These are phyloP conservation scores for Drosophila cardini DNA, from an alignment of 1,140 invertebrate species.

Conservation along the genomic window DNA sequence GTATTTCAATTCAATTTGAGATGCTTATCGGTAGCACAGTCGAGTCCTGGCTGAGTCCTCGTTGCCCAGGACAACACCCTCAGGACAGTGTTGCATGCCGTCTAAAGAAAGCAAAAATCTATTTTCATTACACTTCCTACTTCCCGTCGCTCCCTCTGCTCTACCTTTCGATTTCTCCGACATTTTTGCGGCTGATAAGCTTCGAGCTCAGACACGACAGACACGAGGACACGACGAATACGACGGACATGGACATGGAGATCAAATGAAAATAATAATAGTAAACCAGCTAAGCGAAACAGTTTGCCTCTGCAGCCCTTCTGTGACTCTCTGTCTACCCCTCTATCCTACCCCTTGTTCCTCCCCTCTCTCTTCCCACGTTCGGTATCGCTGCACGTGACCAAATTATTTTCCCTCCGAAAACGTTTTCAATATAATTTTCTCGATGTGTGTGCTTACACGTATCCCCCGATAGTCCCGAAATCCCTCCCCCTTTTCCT, in stretches of 20 bases:
- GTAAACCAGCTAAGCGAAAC: constrained; percentile 51
- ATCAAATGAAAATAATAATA: constrained; percentile 63
- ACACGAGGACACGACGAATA: too few species aligned
- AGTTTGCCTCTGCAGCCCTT: background rate
- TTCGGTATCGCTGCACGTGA: constrained; percentile 68
- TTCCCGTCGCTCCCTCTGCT: background rate
- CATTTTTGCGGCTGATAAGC: constrained; percentile 71
- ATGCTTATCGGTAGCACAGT: constrained; percentile 53
- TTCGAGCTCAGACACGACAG: constrained; percentile 13
- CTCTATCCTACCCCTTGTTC: too few species aligned
- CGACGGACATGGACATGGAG: constrained; percentile 16
- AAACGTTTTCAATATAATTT: constrained; percentile 31
- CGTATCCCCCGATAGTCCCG: constrained; percentile 9
- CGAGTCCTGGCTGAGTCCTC: background rate
- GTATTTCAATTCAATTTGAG: constrained; percentile 76
- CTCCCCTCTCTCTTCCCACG: constrained; percentile 5
- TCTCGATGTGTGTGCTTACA: constrained; percentile 36
- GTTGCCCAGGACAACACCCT: constrained; percentile 45
- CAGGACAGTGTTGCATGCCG: background rate
- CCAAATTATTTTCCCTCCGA: constrained; percentile 57
- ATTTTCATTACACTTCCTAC: constrained; percentile 49
- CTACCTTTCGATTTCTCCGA: background rate
- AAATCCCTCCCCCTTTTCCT: too few species aligned
- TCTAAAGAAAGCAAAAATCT: constrained; percentile 30
- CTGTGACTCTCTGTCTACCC: too few species aligned